Evolutionary conservation across 2,888 invertebrate species (phyloP).

Genomic region (Heliothis peltigera): DNA sequence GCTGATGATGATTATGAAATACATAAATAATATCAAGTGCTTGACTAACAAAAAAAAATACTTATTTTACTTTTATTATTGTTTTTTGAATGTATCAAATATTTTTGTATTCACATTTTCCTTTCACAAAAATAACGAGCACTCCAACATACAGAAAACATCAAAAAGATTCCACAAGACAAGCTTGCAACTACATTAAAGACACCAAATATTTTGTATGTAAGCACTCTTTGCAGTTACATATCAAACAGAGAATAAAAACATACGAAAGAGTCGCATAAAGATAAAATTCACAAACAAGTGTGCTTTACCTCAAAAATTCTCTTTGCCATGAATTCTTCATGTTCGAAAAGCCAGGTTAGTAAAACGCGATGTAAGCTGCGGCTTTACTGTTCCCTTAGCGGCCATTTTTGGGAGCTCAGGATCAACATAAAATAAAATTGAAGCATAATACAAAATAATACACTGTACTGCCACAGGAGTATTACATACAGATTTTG

Average conservation of each 20-base stretch:
- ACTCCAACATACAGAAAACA: background rate
- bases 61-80: too few relatives aligned
- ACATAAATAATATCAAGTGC: too few relatives aligned
- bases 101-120: background rate
- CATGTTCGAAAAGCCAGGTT: constrained; percentile 75
- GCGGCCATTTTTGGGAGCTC: constrained; percentile 73
- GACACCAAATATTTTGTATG: constrained; percentile 19
- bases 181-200: constrained; percentile 15
- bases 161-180: constrained; percentile 35
- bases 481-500: constrained; percentile 50
- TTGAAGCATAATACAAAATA: constrained; percentile 74
- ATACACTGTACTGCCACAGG: constrained; percentile 66
- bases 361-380: constrained; percentile 76
- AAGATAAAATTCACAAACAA: constrained; percentile 72
- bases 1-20: too few relatives aligned
- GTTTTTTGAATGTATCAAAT: too few relatives aligned
- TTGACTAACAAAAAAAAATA: too few relatives aligned
- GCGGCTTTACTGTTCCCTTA: constrained; percentile 79
- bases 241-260: constrained; percentile 53
- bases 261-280: constrained; percentile 53
- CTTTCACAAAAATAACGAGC: background rate
- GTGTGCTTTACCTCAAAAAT: constrained; percentile 76
- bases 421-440: constrained; percentile 84
- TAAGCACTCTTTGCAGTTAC: constrained; percentile 30
- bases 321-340: constrained; percentile 82